phyloP scores from a whole-genome alignment of 64 coral and sea anemone species.

The Stichodactyla helianthus region DNA sequence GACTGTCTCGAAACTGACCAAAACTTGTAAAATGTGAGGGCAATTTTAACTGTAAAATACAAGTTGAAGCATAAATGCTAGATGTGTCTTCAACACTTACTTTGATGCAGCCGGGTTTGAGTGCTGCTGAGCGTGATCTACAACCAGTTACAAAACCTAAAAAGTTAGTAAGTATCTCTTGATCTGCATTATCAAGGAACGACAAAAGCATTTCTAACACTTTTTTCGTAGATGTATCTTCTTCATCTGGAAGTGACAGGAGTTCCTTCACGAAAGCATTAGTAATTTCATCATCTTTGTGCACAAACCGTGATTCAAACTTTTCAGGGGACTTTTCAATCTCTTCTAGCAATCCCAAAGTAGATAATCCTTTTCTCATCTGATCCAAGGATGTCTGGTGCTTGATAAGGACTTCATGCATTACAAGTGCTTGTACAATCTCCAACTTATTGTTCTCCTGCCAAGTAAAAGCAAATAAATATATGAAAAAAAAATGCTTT shows the following conservation, averaged over 20 bases:
- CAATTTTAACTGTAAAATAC: constrained; percentile 39
- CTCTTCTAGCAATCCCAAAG: constrained; percentile 44
- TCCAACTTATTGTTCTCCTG: constrained; percentile 55
- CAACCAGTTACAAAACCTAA: constrained; percentile 55
- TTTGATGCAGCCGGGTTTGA: constrained; percentile 35
- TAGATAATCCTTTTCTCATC: constrained; percentile 52
- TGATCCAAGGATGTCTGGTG: constrained; percentile 57
- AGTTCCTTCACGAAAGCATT: constrained; percentile 17
- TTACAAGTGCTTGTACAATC: constrained; percentile 48
- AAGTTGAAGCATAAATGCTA: constrained; percentile 54
- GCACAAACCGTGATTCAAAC: constrained; percentile 61
- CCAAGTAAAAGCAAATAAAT: constrained; percentile 32
- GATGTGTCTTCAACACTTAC: constrained; percentile 46
- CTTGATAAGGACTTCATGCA: constrained; percentile 43
- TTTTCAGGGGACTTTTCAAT: constrained; percentile 43
- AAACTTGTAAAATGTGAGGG: constrained; percentile 26
- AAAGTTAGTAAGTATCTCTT: constrained; percentile 39
- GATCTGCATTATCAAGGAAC: constrained; percentile 53
- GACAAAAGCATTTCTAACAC: constrained; percentile 46
- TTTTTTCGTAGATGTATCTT: constrained; percentile 40
- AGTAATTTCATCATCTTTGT: constrained; percentile 22
- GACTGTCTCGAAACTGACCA: constrained; percentile 16
- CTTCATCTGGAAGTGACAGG: constrained; percentile 35
- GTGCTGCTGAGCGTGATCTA: constrained; percentile 33
- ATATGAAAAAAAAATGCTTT: too few species aligned